Base-by-base conservation (phyloP, 2,113 vertebrate species). In the Ia io region DNA sequence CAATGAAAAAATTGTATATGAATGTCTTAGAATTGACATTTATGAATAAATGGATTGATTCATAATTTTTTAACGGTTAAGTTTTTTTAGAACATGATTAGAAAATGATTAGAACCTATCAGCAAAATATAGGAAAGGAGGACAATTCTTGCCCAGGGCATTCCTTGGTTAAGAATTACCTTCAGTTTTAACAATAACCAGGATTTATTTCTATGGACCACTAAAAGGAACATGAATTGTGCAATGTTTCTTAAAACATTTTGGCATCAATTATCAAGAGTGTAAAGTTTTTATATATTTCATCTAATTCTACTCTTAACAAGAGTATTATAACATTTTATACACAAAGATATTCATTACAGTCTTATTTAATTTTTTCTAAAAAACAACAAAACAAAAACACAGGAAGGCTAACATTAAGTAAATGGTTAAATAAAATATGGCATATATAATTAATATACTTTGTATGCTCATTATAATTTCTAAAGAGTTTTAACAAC, bases 141-240 rank as follows among this genome's bases (percentile, higher is more conserved):
- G 11, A 79, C 42, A 92, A 37, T n/a, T 28, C 1, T 61, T 87
- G 22, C 47, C 10, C 5, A 53, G 8, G 12, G 13, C 10, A 37
- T 28, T 88, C 6, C 9, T 88, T 79, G 44, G 18, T 70, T 77
- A 89, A 63, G 37, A 59, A 49, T 65, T 49, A 85, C n/a, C 8
- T 89, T 82, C 65, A 42, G 37, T 80, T 61, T 91, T 93, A 85
- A 70, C 49, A 93, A 56, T 71, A 82, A 93, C 18, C 53, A 49
- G 9, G 2, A 83, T 18, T 59, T 40, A 78, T 59, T 83, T 92
- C 12, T 83, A 30, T 65, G 8, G 1, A 37, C 25, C 49, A 53
- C 3, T 9, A 13, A 85, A 85, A 56, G 28, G 0, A 82, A 63
- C 47, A 80, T 86, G 71, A 77, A 82, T 89, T 76, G 7, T 14